Conservation (phyloP, 2,113 vertebrate species). For the Corvus cornix region DNA sequence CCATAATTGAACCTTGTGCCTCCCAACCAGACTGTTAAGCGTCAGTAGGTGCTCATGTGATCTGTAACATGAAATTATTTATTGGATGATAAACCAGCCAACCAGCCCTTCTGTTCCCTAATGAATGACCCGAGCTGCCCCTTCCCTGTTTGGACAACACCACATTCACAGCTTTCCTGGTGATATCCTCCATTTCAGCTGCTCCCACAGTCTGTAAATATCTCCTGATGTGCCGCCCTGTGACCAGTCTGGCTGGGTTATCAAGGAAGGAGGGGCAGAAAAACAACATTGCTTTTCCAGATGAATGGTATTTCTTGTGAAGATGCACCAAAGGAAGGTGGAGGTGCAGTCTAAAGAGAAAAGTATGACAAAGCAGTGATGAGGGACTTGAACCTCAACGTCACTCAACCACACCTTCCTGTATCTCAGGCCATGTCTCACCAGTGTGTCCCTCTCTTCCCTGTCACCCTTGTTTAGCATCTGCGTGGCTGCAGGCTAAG, state of each 20-base stretch:
- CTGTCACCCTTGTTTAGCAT: accelerated
- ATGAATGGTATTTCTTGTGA: not conserved
- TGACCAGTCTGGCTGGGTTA: not conserved
- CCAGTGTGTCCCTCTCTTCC: not conserved
- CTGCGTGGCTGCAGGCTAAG: not conserved
- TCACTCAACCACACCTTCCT: not conserved
- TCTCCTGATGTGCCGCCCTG: not conserved
- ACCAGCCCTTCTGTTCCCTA: not conserved
- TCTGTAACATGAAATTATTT: not conserved
- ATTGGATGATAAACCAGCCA: not conserved
- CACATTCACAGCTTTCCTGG: not conserved
- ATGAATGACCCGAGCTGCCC: not conserved
- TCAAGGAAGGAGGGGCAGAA: not conserved
- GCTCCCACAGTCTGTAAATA: not conserved
- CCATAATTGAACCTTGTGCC: not conserved
- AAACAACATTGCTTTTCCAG: not conserved
- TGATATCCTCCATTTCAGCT: not conserved
- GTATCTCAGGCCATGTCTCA: not conserved
- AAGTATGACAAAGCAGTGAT: not conserved
- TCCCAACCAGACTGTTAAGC: not conserved
- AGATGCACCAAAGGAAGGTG: not conserved
- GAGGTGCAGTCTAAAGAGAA: not conserved
- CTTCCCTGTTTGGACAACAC: not conserved
- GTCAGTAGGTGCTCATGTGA: not conserved
- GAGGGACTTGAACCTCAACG: not conserved